These are phyloP conservation scores for Enteromius radiatus DNA, from an alignment of 2,797 vertebrate genomes.

Conservation along the genomic window DNA sequence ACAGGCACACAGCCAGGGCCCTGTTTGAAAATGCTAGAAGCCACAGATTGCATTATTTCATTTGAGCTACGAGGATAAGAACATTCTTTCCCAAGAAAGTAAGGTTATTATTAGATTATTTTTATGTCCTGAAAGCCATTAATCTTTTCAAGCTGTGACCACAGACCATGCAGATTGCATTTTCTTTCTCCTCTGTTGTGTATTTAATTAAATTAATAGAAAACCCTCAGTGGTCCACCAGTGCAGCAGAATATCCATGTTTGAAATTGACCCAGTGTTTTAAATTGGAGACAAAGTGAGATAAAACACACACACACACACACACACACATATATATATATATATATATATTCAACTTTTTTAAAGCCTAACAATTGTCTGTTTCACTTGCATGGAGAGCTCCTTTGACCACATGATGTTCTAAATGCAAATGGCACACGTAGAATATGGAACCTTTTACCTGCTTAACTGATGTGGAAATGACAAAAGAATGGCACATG, in stretches of 20 bases:
- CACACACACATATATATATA: neutral
- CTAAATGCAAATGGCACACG: too few relatives aligned
- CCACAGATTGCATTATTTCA: slow-evolving; percentile 32
- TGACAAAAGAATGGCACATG: too few relatives aligned
- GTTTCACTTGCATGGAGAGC: too few relatives aligned
- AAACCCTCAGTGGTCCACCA: slow-evolving; percentile 24
- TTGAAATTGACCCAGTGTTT: slow-evolving; percentile 17
- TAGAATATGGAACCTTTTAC: too few relatives aligned
- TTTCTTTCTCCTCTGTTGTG: slow-evolving; percentile 40
- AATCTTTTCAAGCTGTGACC: slow-evolving; percentile 50
- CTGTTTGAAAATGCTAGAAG: slow-evolving; percentile 12
- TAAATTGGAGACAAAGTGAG: too few relatives aligned
- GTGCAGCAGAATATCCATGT: slow-evolving; percentile 19
- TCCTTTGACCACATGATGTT: too few relatives aligned
- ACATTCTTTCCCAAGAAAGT: slow-evolving; percentile 25
- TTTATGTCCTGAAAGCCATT: slow-evolving; percentile 41
- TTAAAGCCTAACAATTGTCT: too few relatives aligned
- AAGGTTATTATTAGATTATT: slow-evolving; percentile 47
- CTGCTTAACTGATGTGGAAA: too few relatives aligned
- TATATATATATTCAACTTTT: too few relatives aligned
- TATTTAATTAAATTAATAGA: slow-evolving; percentile 40
- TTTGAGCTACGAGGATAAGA: slow-evolving; percentile 24
- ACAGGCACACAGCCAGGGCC: neutral
- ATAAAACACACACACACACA: neutral
- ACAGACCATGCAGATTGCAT: slow-evolving; percentile 43